phyloP scores from a whole-genome alignment of 2,113 vertebrate genomes.

The Electrona antarctica region DNA sequence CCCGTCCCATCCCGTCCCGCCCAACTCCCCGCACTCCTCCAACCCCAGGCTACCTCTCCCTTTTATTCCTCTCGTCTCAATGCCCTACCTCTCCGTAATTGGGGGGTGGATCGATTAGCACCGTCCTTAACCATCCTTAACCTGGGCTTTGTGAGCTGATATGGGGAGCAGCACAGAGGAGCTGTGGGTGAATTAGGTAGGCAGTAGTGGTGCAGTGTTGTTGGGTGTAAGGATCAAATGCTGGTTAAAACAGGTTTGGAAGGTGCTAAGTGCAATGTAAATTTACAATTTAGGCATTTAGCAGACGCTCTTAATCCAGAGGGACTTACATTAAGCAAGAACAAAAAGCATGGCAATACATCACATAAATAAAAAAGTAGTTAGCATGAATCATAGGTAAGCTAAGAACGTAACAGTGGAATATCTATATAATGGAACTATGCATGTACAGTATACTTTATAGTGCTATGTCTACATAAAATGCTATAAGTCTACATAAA shows the following conservation, averaged over 20 bases:
- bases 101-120: constrained; percentile 77
- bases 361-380: too few relatives aligned
- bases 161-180: constrained; percentile 39
- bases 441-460: too few relatives aligned
- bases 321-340: too few relatives aligned
- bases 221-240: constrained; percentile 43
- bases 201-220: constrained; percentile 39
- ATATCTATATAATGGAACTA: too few relatives aligned
- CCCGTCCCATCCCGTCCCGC: constrained; percentile 51
- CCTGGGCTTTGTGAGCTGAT: constrained; percentile 45
- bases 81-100: constrained; percentile 63
- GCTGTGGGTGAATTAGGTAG: constrained; percentile 19
- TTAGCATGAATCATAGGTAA: too few relatives aligned
- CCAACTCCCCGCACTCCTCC: constrained; percentile 1
- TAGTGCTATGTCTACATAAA: too few relatives aligned
- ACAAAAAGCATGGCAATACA: too few relatives aligned
- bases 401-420: too few relatives aligned
- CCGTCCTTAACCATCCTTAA: constrained; percentile 73
- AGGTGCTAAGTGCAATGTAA: not conserved
- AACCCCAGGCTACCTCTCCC: constrained; percentile 12
- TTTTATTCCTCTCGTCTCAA: constrained; percentile 33
- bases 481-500: too few relatives aligned
- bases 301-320: too few relatives aligned
- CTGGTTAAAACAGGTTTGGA: constrained; percentile 12
- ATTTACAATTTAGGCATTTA: too few relatives aligned